Evolutionary conservation across 2,113 vertebrate species (phyloP), one percentile per base, ranked within the genome.

Genomic region (Penelope pileata): DNA sequence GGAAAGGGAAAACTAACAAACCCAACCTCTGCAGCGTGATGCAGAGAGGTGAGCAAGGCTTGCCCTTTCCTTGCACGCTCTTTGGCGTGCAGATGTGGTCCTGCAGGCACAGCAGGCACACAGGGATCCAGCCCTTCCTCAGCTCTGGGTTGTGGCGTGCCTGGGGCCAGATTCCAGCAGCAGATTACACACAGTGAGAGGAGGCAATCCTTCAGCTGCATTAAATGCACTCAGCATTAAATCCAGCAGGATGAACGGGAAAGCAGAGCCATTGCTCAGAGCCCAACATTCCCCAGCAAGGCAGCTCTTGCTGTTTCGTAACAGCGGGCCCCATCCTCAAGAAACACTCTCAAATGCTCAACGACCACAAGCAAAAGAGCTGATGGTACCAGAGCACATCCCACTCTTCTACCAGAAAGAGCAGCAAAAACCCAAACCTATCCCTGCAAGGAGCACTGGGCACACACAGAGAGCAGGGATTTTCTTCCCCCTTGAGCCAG

Each of bases 81-180:
- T 48, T 30, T 48, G 50, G 63, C 4, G 3, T 9, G 1, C 11
- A 29, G 56, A 10, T 58, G 59, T 17, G 3, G 7, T 32, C 66
- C 82, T 62, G 53, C 56, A 50, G 70, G 60, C 60, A 62, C 3
- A 36, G 38, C 14, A 26, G 18, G 38, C 11, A 2, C 1, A 0
- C 12, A 12, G 12, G 23, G 40, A 24, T 66, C 50, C 83, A 73
- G 3, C n/a, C 50, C 54, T 6, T 36, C 77, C 59, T 21, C 11
- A 0, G 0, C 38, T 72, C 0, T 27, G 80, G 10, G 69, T 9
- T 81, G 77, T 45, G 18, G 22, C 22, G 32, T 38, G 58, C 66
- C 69, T 6, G 29, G 67, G 62, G 17, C 12, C 1, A 1, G 6
- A 51, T 51, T 59, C 64, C 64, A 83, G 18, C 63, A 67, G 73